A percentile compares a stretch with the other conserved stretches of the same genome.
phyloP scores from a whole-genome alignment of 1,140 invertebrate species.

The Lepidostoma basale region DNA sequence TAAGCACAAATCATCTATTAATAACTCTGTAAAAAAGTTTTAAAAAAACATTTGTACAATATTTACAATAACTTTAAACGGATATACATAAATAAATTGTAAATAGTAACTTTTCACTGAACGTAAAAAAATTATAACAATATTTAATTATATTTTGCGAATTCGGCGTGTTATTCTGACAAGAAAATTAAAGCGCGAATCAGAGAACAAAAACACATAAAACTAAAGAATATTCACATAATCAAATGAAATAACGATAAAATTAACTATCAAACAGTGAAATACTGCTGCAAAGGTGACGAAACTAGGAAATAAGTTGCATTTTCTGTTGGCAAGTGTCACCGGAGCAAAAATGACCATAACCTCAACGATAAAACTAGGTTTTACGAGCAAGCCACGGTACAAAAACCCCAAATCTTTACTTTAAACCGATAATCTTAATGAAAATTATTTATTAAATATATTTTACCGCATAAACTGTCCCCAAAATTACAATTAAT shows the following conservation, averaged over 20 bases:
- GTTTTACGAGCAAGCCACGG: not conserved
- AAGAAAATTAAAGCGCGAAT: too few relatives aligned
- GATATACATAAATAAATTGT: too few relatives aligned
- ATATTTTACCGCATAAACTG: not conserved
- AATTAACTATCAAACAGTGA: not conserved
- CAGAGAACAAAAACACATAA: too few relatives aligned
- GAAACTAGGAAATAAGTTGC: not conserved
- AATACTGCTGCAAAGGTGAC: not conserved
- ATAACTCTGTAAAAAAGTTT: too few relatives aligned
- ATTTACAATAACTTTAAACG: too few relatives aligned
- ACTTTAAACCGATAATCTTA: not conserved
- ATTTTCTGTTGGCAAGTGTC: not conserved
- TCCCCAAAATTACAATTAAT: not conserved
- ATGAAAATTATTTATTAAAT: not conserved
- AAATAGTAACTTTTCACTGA: too few relatives aligned
- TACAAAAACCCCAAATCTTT: not conserved
- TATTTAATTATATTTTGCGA: too few relatives aligned
- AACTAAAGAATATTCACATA: not conserved
- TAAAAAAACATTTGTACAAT: too few relatives aligned
- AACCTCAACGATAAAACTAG: constrained; percentile 20
- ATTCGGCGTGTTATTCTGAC: too few relatives aligned
- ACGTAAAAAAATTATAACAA: too few relatives aligned
- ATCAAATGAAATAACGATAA: not conserved
- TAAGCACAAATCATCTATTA: too few relatives aligned
- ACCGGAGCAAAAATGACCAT: not conserved